These are phyloP conservation scores for Sebastiscus albofasciatus DNA, from an alignment of 2,797 vertebrate species.

Conservation along the genomic window DNA sequence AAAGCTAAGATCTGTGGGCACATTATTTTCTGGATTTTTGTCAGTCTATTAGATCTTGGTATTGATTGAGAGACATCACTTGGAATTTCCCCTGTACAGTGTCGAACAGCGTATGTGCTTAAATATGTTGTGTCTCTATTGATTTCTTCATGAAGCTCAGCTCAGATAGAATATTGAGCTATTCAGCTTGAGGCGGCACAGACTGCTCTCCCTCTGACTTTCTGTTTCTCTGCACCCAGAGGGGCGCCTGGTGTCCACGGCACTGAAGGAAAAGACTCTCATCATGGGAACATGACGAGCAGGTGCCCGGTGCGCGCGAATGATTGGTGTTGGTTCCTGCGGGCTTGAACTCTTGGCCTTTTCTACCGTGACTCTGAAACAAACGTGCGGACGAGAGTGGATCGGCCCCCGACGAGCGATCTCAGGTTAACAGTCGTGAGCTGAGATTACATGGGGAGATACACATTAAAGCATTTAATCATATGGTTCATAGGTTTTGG, in stretches of 20 bases:
- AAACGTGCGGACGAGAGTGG: neutral
- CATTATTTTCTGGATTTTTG: slow-evolving; percentile 1
- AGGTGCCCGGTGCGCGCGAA: slow-evolving; percentile 65
- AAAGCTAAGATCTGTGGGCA: neutral
- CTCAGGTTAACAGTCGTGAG: slow-evolving; percentile 15
- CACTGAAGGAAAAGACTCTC: slow-evolving; percentile 75
- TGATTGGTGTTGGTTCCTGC: slow-evolving; percentile 51
- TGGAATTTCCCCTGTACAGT: slow-evolving; percentile 7
- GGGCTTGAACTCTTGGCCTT: slow-evolving; percentile 50
- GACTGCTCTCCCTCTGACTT: slow-evolving; percentile 15
- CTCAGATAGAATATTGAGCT: slow-evolving; percentile 51
- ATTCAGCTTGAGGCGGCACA: slow-evolving; percentile 13
- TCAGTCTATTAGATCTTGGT: neutral
- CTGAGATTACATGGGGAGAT: slow-evolving; percentile 12
- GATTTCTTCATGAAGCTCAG: slow-evolving; percentile 46
- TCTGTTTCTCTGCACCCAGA: slow-evolving; percentile 27
- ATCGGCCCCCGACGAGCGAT: neutral
- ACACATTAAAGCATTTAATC: neutral
- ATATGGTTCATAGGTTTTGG: neutral
- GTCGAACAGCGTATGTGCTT: slow-evolving; percentile 22
- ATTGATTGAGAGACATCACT: slow-evolving; percentile 14
- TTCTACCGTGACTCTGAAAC: slow-evolving; percentile 26
- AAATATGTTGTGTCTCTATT: slow-evolving; percentile 48
- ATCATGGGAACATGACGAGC: slow-evolving; percentile 81
- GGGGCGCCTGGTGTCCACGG: slow-evolving; percentile 66